Conservation (phyloP, 2,797 vertebrate genomes). For the Hypotaenidia okinawae region DNA sequence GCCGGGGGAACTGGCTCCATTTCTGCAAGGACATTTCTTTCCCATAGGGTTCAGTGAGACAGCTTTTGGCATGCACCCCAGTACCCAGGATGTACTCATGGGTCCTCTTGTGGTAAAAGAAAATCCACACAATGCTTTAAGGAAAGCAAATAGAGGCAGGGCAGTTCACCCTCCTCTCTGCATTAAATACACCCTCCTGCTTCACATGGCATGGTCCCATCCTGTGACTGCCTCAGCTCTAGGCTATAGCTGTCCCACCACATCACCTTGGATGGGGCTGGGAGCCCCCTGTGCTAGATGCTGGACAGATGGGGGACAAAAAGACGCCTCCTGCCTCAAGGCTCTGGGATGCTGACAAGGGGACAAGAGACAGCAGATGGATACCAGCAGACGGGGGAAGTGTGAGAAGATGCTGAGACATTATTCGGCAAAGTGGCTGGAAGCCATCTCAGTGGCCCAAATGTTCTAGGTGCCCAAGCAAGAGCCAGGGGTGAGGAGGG, state of each 20-base stretch:
- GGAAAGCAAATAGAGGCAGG: neutral
- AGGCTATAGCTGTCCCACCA: neutral
- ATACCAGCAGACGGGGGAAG: neutral
- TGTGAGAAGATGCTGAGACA: neutral
- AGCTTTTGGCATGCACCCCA: neutral
- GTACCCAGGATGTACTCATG: accelerated
- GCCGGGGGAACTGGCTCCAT: accelerated
- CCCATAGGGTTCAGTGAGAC: accelerated
- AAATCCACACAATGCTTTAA: accelerated
- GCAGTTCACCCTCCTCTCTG: neutral
- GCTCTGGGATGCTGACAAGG: neutral
- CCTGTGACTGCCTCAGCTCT: neutral
- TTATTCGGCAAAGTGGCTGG: neutral
- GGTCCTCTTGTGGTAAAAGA: neutral
- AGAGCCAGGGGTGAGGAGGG: neutral
- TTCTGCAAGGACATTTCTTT: neutral
- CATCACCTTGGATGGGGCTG: accelerated
- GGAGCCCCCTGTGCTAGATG: neutral
- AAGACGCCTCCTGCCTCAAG: neutral
- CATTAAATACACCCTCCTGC: neutral
- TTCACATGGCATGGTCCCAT: accelerated
- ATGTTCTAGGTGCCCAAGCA: accelerated
- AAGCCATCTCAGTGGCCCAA: neutral
- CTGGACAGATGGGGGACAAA: neutral
- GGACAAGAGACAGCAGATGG: neutral